These are phyloP conservation scores for Drosophila sp. DNA, from an alignment of 1,140 invertebrate genomes.

Conservation along the genomic window DNA sequence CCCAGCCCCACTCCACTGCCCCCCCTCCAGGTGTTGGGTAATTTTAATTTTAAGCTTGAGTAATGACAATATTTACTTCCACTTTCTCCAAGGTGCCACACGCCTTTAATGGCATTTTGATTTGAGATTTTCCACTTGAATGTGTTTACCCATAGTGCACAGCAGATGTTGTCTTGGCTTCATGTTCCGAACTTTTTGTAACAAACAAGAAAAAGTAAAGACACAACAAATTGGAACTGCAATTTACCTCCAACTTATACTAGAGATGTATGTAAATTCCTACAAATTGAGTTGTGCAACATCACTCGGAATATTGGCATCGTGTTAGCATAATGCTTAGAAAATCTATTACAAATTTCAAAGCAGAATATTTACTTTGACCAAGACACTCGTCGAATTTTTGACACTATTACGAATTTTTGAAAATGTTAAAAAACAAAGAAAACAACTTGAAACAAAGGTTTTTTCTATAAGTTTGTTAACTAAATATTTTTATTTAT, in stretches of 20 bases:
- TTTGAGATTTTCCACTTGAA: constrained; percentile 65
- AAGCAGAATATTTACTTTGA: no score
- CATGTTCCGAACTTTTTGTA: not conserved
- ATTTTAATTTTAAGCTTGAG: constrained; percentile 83
- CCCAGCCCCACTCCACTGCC: not conserved
- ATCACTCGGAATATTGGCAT: no score
- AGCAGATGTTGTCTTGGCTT: constrained; percentile 15
- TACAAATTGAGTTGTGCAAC: no score
- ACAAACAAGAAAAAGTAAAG: not conserved
- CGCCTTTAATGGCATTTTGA: constrained; percentile 80
- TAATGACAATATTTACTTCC: constrained; percentile 83
- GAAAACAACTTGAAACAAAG: no score
- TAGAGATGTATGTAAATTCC: no score
- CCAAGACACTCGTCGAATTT: no score
- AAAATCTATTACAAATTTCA: no score
- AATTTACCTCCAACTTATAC: not conserved
- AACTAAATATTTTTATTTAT: no score
- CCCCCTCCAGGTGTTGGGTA: constrained; percentile 72
- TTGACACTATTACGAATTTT: no score
- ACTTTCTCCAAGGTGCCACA: constrained; percentile 71
- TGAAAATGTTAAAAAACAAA: no score
- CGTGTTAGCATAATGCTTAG: no score
- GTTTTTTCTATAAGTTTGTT: no score
- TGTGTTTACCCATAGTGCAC: constrained; percentile 15
- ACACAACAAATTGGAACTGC: constrained; percentile 7